Evolutionary conservation across 2,797 vertebrate species (phyloP).

Genomic region (Cryptoblepharus egeriae): DNA sequence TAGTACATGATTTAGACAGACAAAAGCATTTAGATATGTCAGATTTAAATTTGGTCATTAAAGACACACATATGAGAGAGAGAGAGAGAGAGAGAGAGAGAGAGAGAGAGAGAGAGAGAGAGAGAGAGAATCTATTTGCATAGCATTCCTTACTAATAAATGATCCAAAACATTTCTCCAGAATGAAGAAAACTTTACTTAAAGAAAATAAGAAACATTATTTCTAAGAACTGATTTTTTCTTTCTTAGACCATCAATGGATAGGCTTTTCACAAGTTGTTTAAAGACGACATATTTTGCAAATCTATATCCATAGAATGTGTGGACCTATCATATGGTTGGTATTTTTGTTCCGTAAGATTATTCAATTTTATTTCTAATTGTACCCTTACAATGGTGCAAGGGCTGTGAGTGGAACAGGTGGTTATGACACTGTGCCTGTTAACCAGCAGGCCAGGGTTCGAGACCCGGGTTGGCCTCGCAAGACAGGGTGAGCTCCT

Average conservation of each 20-base stretch:
- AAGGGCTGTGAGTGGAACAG: too few relatives aligned
- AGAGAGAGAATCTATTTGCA: conserved; percentile 1
- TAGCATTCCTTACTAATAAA: conserved; percentile 8
- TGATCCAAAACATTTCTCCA: not conserved
- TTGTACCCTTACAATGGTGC: not conserved
- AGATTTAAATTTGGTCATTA: conserved; percentile 66
- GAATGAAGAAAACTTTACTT: not conserved
- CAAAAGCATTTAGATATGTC: conserved; percentile 77
- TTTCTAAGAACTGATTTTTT: not conserved
- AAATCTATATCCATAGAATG: not conserved
- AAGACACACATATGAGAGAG: conserved; percentile 9
- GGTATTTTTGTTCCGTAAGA: not conserved
- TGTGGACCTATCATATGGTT: not conserved
- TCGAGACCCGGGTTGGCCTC: too few relatives aligned
- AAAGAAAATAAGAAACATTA: not conserved
- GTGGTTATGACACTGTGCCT: too few relatives aligned
- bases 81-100: too few relatives aligned
- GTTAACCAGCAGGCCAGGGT: too few relatives aligned
- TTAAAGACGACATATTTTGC: not conserved
- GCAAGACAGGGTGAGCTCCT: too few relatives aligned
- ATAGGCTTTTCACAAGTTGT: not conserved
- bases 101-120: too few relatives aligned
- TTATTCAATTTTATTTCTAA: not conserved
- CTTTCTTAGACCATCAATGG: not conserved
- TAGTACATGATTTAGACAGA: conserved; percentile 83